Base-by-base conservation (phyloP, 2,797 vertebrate species). In the Danio kyathit region DNA sequence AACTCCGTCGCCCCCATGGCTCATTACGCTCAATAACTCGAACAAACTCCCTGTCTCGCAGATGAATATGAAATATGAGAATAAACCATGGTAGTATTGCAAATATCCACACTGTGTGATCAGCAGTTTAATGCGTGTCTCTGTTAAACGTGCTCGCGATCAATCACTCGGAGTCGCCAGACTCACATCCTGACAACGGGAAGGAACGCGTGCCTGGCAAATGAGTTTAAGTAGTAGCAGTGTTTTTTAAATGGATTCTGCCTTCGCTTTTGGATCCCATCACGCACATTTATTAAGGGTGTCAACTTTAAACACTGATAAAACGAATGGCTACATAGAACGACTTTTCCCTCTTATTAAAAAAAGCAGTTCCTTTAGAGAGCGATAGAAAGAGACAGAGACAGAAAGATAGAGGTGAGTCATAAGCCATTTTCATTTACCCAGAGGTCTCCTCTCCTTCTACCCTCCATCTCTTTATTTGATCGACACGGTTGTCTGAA, bases 21-120 rank as follows among this genome's bases (percentile, higher is more conserved):
- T 80, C 72, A 76, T 83, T 80, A 83, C 60, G 40, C 74, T 66
- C 77, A 83, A 80, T 80, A 83, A 80, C 82, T 80, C 71, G 59
- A 79, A 71, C 65, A 83, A 80, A 61, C 59, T 75, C 56, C 54
- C 46, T 5, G 52, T 75, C 82, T 75, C 76, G 63, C 60, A 67
- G 69, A 61, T 75, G 77, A 79, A 83, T 75, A 54, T 79, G 69
- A 80, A 83, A 80, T 79, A 75, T 83, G 67, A 78, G 69, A 73
- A 41, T 74, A 49, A 73, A 66, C 64, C 65, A 69, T 75, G 16
- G 21, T 61, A 63, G 57, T 52, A 49, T 70, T 38, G 51, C 14
- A 64, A 60, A 81, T 76, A 75, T 76, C 43, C 65, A 46, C 41
- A 82, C 13, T 51, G 13, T 40, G 66, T 52, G 65, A 72, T 69